Base-by-base conservation (phyloP, 2,888 invertebrate species). In the Tetanocera ferruginea region DNA sequence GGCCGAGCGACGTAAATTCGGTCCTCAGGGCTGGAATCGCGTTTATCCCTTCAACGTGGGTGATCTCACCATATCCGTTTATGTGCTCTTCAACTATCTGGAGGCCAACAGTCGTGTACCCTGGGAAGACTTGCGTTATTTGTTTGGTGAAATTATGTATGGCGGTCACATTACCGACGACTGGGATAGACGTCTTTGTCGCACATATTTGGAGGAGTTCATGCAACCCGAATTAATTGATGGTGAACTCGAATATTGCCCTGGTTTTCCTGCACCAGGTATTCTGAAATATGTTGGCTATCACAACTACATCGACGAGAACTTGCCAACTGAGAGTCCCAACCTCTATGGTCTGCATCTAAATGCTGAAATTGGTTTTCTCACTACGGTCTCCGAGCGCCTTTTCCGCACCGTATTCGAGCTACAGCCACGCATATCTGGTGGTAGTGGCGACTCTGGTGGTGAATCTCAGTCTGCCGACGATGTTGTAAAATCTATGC, bases 141-240 rank as follows among this genome's bases (percentile, higher is more conserved):
- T 98, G 25, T 98, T 98, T 87, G 98, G 98, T 0, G 98, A 98
- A 91, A 98, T 98, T 83, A 98, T 98, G 98, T 98, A 98, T 86
- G 98, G 98, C 1, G 98, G 98, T 0, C 98, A 98, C 87, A 98
- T 98, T 84, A 98, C 98, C 0, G 98, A 98, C 86, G 98, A 98
- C 89, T 98, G 97, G 97, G 98, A 98, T 89, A 91, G 98, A 67
- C 91, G 96, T 55, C 92, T 98, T 4, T 98, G 98, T 86, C 92
- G 94, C 73, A 95, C 95, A 0, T 97, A 96, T 90, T 91, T 98
- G 66, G 92, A 95, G 82, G 97, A 96, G 86, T 97, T 95, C 88
- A 94, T 98, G 93, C 94, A 95, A 85, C 92, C 95, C 0, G 96
- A 97, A 86, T 91, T 98, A 88, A 93, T 94, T 78, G 97, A 98